phyloP scores from a whole-genome alignment of 2,113 vertebrate genomes.

The Platichthys stellatus region DNA sequence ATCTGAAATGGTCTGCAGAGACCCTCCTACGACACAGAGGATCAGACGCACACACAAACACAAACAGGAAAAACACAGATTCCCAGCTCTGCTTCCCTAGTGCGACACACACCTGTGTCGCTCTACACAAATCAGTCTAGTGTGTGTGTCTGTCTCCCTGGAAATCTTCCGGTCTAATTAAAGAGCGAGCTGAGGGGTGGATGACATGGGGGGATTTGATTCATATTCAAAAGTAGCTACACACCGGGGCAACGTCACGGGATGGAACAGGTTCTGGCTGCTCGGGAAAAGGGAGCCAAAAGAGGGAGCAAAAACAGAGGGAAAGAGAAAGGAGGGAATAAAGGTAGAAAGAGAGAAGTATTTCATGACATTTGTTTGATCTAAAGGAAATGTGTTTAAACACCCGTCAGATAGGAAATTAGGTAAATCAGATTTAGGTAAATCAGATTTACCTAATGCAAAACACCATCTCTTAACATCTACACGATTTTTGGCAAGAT shows the following conservation, averaged over 20 bases:
- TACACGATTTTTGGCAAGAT: neutral
- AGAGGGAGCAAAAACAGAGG: neutral
- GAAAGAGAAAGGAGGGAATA: neutral
- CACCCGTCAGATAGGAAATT: neutral
- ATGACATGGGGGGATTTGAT: conserved; percentile 40
- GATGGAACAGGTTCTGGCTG: conserved; percentile 10
- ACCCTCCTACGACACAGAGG: neutral
- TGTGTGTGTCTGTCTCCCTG: conserved; percentile 49
- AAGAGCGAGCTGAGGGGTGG: conserved; percentile 59
- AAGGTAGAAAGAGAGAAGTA: neutral
- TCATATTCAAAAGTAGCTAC: conserved; percentile 16
- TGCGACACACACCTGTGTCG: neutral
- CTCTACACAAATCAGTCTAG: conserved; percentile 24
- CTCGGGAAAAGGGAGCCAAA: neutral
- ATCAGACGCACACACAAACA: neutral
- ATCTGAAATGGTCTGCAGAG: conserved; percentile 9
- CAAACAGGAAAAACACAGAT: neutral
- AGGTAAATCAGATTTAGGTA: neutral
- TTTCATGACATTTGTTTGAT: neutral
- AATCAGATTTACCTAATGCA: neutral
- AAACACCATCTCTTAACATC: neutral
- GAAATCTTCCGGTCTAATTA: conserved; percentile 67
- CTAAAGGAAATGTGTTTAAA: neutral
- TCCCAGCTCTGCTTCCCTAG: conserved; percentile 44
- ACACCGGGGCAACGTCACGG: conserved; percentile 19